These are phyloP conservation scores for Fragum fragum DNA, from an alignment of 2,888 invertebrate species.

Conservation along the genomic window DNA sequence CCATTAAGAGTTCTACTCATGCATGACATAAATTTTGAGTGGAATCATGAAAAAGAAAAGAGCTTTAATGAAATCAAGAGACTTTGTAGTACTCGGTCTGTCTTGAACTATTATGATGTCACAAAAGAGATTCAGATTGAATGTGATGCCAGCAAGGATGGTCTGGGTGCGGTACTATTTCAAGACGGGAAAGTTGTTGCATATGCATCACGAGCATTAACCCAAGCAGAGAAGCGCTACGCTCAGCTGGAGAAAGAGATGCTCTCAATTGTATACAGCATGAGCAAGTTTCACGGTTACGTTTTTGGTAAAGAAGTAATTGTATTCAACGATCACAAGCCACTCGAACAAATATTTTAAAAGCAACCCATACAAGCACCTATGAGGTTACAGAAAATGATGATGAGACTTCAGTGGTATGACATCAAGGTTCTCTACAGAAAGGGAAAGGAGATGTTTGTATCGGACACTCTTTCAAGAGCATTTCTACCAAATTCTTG, in stretches of 20 bases:
- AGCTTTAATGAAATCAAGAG: constrained; percentile 52
- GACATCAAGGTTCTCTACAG: constrained; percentile 49
- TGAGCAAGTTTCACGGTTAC: constrained; percentile 60
- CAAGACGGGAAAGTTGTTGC: constrained; percentile 60
- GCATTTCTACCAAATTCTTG: not conserved
- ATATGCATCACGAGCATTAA: constrained; percentile 60
- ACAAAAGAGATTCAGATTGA: constrained; percentile 59
- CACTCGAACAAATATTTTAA: constrained; percentile 40
- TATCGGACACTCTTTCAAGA: constrained; percentile 14
- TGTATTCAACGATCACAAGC: constrained; percentile 62
- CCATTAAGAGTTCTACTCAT: constrained; percentile 59
- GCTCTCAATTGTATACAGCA: constrained; percentile 61
- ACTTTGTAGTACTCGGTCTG: constrained; percentile 46
- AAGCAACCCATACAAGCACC: constrained; percentile 39
- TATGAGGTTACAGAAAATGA: constrained; percentile 40
- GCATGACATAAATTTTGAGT: constrained; percentile 41
- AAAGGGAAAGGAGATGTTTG: constrained; percentile 41
- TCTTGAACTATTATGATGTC: constrained; percentile 59
- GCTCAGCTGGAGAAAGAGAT: constrained; percentile 62
- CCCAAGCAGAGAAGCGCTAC: constrained; percentile 59
- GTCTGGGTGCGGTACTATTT: constrained; percentile 58
- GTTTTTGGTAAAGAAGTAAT: constrained; percentile 59
- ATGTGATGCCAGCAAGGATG: constrained; percentile 61
- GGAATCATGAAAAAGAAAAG: constrained; percentile 52
- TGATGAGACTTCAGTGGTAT: constrained; percentile 57